These are phyloP conservation scores for Dipodomys ordii DNA, from an alignment of 2,113 vertebrate species.

Conservation along the genomic window DNA sequence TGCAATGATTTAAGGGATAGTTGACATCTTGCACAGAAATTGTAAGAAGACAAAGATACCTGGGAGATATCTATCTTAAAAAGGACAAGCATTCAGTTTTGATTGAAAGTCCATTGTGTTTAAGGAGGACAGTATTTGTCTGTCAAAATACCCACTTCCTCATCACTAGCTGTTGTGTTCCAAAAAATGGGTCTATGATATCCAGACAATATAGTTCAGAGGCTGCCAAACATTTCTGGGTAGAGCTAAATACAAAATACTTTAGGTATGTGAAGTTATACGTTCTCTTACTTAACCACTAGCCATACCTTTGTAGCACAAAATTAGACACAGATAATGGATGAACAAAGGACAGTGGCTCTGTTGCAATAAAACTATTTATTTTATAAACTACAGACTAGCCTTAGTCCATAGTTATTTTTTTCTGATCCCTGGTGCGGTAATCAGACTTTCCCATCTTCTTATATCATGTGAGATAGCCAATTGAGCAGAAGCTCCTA, in stretches of 20 bases:
- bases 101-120: background rate
- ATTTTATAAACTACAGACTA: background rate
- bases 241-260: background rate
- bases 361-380: background rate
- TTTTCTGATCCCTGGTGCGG: background rate
- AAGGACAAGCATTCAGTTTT: background rate
- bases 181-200: background rate
- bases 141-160: background rate
- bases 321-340: too few relatives aligned
- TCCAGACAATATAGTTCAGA: background rate
- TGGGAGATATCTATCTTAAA: background rate
- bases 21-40: background rate
- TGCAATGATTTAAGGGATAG: background rate
- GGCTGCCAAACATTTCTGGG: background rate
- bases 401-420: background rate
- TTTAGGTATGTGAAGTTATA: background rate
- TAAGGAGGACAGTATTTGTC: background rate
- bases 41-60: conserved; percentile 29
- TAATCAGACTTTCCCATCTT: background rate
- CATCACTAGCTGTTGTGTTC: background rate
- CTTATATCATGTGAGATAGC: background rate
- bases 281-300: background rate
- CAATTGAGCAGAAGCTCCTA: background rate
- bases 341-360: background rate
- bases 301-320: background rate